Evolutionary conservation across 1,140 invertebrate genomes (phyloP).

Genomic region (Piezodorus guildinii): DNA sequence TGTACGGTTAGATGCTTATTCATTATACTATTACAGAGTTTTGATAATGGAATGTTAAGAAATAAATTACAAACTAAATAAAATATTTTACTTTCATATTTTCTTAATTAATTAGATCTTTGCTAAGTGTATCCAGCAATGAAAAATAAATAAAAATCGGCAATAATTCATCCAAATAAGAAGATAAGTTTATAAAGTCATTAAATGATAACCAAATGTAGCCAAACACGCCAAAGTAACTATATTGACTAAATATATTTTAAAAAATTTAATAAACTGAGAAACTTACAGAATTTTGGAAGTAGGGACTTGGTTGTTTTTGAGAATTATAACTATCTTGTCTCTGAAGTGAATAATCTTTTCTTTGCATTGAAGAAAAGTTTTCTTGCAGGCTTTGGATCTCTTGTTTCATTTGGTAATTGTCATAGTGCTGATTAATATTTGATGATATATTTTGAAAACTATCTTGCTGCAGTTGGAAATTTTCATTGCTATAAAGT

Average conservation of each 20-base stretch:
- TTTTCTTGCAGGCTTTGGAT: neutral
- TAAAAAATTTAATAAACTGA: neutral
- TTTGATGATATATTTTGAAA: constrained; percentile 5
- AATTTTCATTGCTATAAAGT: neutral
- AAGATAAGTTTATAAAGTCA: too few species aligned
- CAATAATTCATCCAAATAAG: too few species aligned
- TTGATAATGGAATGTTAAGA: too few species aligned
- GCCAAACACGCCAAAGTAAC: neutral
- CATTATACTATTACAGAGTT: too few species aligned
- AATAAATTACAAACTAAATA: too few species aligned
- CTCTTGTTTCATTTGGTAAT: constrained; percentile 18
- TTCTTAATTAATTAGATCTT: too few species aligned
- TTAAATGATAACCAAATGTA: too few species aligned
- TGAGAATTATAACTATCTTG: constrained; percentile 19
- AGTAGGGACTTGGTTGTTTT: constrained; percentile 9
- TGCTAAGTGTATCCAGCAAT: too few species aligned
- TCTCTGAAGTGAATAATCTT: constrained; percentile 17
- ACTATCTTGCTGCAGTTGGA: neutral
- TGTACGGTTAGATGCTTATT: too few species aligned
- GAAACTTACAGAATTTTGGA: constrained; percentile 18
- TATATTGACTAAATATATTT: neutral
- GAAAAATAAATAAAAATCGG: too few species aligned
- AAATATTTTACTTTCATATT: too few species aligned
- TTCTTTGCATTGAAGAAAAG: constrained; percentile 5
- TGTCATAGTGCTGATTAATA: constrained; percentile 12